Base-by-base conservation (phyloP, 2,888 invertebrate genomes). In the Drosophila anomelani region DNA sequence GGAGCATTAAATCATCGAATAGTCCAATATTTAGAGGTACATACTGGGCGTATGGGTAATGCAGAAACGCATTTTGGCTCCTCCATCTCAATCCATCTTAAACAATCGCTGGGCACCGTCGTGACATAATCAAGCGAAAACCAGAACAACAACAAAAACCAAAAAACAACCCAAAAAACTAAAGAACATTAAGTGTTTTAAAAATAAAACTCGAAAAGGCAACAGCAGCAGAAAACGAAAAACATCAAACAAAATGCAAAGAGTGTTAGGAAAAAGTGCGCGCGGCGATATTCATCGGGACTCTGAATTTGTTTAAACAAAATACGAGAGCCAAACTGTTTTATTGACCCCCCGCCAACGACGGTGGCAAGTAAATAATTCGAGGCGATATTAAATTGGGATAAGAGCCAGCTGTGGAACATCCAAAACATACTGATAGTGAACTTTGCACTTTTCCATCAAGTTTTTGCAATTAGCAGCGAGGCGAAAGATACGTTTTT, bases 51-150 rank as follows among this genome's bases (percentile, higher is more conserved):
- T 56, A 39, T 66, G 55, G 49, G 47, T 62, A 64, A 43, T 63
- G 58, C 53, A 72, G 49, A 69, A 76, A 79, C 71, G 60, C 82
- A 62, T 51, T 79, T 59, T 29, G 12, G 39, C 4, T 26, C 26
- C 15, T 5, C 26, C 9, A 15, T 15, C 20, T 20, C 20, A 26
- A 15, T 8, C 4, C 29, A 47, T 47, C 17, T 6, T 29, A 72
- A 79, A 75, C 76, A 82, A 78, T 75, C 80, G 76, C 67, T 66
- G 70, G 81, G 43, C 55, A 54, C 1, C n/a, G 5, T 62, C 70
- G 86, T 85, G 84, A 85, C 88, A 85, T 89, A 85, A 84, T 88
- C 64, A 66, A 20, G 15, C 39, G 38, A 61, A 17, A 54, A 29
- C 17, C 23, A 56, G 20, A 51, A 20, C 49, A 51, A 34, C 17